These are phyloP conservation scores for Lepilemur septentrionalis DNA, from an alignment of 2,797 vertebrate genomes.

Conservation along the genomic window DNA sequence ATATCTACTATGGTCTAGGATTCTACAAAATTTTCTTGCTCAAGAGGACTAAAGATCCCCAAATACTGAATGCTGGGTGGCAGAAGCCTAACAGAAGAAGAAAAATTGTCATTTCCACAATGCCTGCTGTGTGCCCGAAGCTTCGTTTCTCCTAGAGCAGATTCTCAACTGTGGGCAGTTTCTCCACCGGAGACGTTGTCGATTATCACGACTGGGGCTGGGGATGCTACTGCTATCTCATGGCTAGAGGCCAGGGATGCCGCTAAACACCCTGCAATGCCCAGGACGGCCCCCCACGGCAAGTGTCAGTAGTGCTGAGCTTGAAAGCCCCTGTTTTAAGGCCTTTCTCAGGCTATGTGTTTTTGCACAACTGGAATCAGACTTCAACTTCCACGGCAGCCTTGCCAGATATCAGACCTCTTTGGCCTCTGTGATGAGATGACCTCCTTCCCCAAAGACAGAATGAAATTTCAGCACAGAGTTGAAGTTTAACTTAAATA, in stretches of 20 bases:
- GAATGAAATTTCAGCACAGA: not conserved
- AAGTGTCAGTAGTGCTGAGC: not conserved
- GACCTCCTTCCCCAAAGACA: not conserved
- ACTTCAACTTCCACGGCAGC: not conserved
- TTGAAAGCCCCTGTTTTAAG: not conserved
- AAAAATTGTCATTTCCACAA: not conserved
- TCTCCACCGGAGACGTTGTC: too few relatives aligned
- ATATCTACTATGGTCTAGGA: not conserved
- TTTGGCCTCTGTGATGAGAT: too few relatives aligned
- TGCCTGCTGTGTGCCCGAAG: not conserved
- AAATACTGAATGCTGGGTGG: not conserved
- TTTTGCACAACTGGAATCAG: not conserved
- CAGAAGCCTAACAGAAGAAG: not conserved
- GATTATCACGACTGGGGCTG: accelerated
- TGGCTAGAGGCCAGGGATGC: not conserved
- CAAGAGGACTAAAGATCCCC: not conserved
- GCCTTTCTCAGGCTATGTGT: not conserved
- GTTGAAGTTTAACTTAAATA: not conserved
- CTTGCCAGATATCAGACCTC: not conserved
- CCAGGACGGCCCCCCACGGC: not conserved
- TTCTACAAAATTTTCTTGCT: not conserved
- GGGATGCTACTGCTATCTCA: not conserved
- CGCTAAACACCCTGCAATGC: accelerated
- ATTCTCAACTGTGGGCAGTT: not conserved
- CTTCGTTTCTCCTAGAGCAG: not conserved